These are phyloP conservation scores for Cotesia congregata DNA, from an alignment of 2,888 invertebrate species.

Conservation along the genomic window DNA sequence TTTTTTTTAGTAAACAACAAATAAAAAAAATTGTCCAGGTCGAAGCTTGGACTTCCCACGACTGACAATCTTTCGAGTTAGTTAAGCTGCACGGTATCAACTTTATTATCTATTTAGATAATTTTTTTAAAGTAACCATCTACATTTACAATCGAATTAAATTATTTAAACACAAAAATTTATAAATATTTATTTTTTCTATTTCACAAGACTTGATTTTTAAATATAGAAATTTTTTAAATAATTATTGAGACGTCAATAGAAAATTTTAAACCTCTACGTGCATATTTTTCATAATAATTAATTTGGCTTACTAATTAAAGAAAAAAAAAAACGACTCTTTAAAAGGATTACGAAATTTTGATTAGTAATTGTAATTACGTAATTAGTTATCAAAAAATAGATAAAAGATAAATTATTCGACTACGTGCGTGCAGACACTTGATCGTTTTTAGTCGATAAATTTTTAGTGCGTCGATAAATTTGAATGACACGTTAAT, in stretches of 20 bases:
- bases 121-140: neutral
- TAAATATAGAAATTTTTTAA: too few relatives aligned
- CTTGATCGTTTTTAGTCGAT: neutral
- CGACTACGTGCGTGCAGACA: neutral
- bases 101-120: constrained; percentile 11
- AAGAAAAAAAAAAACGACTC: neutral
- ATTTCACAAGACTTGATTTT: too few relatives aligned
- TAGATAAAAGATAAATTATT: neutral
- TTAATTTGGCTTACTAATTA: too few relatives aligned
- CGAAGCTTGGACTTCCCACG: constrained; percentile 1
- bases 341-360: neutral
- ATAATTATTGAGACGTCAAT: too few relatives aligned
- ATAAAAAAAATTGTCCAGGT: neutral
- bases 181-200: too few relatives aligned
- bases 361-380: neutral
- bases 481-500: neutral
- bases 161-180: too few relatives aligned
- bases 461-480: neutral
- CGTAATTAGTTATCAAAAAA: neutral
- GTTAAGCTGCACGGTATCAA: neutral
- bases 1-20: neutral
- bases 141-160: neutral
- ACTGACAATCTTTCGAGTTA: neutral
- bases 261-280: too few relatives aligned
- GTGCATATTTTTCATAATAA: too few relatives aligned